Base-by-base conservation (phyloP, 1,140 invertebrate species). In the Drosophila sproati region DNA sequence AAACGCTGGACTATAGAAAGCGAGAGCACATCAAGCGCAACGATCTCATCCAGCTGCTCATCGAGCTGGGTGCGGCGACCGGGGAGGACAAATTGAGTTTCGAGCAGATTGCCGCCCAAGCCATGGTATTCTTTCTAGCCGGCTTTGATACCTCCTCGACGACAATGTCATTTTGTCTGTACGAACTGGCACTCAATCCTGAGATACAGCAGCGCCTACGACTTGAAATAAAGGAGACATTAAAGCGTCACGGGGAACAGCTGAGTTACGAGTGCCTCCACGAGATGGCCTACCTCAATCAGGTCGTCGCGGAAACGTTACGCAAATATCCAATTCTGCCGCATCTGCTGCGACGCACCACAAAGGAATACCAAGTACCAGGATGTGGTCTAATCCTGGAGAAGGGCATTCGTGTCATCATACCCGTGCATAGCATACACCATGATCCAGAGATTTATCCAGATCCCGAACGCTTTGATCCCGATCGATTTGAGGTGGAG, bases 121-220 rank as follows among this genome's bases (percentile, higher is more conserved):
- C 83, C 0, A 79, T 93, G 51, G 57, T 91, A 2, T 93, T 93
- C 56, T 93, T 95, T 62, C 51, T 95, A n/a, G 95, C 95, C 41
- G 95, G 95, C 12, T 96, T 94, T 76, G 96, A 96, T 39, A 95
- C 95, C 0, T 94, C 95, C 29, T 93, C 95, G 5, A 93, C 93
- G 1, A 93, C 94, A 0, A 93, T 96, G 69, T 83, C 93, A 0
- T 95, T 94, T 68, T 85, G 93, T 2, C 71, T 95, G 0, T 94
- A 95, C 76, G 94, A 94, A 69, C 79, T 96, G 61, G 95, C 95
- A 0, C 64, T 93, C 2, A 92, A 96, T 82, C 94, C 93, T 12
- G 93, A 95, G 0, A 85, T 95, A 2, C 96, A 96, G 74, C 91
- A 95, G 1, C 93, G 91, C 67, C 64, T 95, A 2, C 80, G 94